Evolutionary conservation across 2,797 vertebrate genomes (phyloP).

Genomic region (Ibycter americanus): DNA sequence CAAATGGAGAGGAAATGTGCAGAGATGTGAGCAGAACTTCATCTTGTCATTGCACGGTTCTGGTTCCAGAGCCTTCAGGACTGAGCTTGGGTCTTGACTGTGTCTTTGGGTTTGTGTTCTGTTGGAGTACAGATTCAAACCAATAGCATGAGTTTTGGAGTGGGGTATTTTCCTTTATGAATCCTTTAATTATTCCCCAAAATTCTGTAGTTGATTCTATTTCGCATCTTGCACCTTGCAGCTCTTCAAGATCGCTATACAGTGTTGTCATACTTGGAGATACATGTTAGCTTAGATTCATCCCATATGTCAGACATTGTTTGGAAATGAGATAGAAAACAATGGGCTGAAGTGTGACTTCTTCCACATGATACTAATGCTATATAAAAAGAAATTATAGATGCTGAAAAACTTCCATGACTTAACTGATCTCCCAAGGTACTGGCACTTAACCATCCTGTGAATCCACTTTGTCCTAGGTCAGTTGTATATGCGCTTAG

Average conservation of each 20-base stretch:
- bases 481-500: not conserved
- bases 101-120: not conserved
- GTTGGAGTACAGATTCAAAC: not conserved
- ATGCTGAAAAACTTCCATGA: not conserved
- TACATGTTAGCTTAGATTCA: not conserved
- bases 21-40: not conserved
- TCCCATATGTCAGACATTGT: not conserved
- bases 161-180: rapidly evolving
- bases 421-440: not conserved
- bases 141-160: not conserved
- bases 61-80: not conserved
- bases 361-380: not conserved
- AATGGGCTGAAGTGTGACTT: not conserved
- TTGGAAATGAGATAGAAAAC: not conserved
- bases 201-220: not conserved
- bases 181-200: not conserved
- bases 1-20: not conserved
- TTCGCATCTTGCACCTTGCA: not conserved
- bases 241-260: not conserved
- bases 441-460: not conserved
- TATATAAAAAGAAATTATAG: not conserved
- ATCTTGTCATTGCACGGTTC: not conserved
- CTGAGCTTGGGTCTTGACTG: not conserved
- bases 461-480: not conserved
- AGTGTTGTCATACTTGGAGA: not conserved